Evolutionary conservation across 2,888 invertebrate genomes (phyloP), one percentile per base, ranked within the genome.

Genomic region (Microchrysa polita): DNA sequence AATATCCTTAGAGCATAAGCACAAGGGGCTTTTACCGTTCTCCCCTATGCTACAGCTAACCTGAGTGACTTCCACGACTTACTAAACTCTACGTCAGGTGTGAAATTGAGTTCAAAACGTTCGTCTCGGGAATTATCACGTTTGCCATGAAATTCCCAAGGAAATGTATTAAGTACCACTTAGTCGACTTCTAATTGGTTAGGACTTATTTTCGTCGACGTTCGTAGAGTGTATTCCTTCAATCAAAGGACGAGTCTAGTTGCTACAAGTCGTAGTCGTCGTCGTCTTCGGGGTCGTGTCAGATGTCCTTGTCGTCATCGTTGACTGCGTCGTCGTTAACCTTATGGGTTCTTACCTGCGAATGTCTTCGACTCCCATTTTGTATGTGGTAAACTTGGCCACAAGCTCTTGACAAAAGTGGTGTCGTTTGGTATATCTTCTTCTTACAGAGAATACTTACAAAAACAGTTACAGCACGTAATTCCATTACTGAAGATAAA

Each of bases 401-500:
- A 40, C 40, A 34, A 1, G 10, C 34, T 5, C 34, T 23, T 16
- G 40, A 61, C 61, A 61, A 61, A 61, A 40, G 27, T 34, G n/a
- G 61, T 59, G 4, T 34, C 27, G 7, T 34, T 34, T 34, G 27
- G 27, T 34, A 34, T n/a, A n/a, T n/a, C 57, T 18, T 60, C 22
- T 34, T 61, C 12, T 34, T 40, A 61, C 16, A 61, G 16, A 40
- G 16, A 27, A 14, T 12, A 60, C 59, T 20, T 12, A 48, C 5
- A 40, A 61, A 10, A n/a, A 61, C 61, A 40, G 61, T 40, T 40
- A 61, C 40, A 40, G 40, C 61, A 61, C 61, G 61, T 34, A 61
- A 61, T 61, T 61, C 61, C 61, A 61, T 61, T 61, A 61, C 61
- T 22, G 40, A n/a, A 61, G 61, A 61, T 61, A 61, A 40, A 61